These are phyloP conservation scores for Gopherus evgoodei DNA, from an alignment of 2,113 vertebrate genomes.

Conservation along the genomic window DNA sequence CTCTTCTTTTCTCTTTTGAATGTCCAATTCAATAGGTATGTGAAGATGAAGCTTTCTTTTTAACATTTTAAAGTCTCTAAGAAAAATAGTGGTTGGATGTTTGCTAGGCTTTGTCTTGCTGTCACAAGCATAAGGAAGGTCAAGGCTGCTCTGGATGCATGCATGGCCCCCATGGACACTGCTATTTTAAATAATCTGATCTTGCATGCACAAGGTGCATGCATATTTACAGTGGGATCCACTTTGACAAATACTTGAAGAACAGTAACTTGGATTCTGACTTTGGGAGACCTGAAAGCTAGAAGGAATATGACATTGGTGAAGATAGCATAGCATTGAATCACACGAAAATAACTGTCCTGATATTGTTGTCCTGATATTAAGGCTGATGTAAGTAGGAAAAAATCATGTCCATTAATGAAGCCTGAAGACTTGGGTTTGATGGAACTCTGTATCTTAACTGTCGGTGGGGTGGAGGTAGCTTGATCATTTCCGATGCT, in stretches of 20 bases:
- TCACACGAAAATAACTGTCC: background rate
- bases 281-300: background rate
- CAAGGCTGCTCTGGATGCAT: background rate
- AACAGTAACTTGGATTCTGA: background rate
- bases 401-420: background rate
- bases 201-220: too few relatives aligned
- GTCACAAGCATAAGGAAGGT: background rate
- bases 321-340: background rate
- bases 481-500: background rate
- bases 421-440: background rate
- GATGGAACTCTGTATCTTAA: background rate
- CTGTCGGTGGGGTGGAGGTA: background rate
- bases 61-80: too few relatives aligned
- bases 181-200: background rate
- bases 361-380: rapidly evolving
- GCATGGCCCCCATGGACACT: background rate
- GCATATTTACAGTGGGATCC: background rate
- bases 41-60: too few relatives aligned
- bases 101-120: too few relatives aligned
- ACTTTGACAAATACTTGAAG: background rate
- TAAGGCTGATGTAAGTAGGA: background rate
- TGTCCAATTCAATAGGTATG: too few relatives aligned
- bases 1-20: too few relatives aligned
- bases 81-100: too few relatives aligned
- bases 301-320: background rate